Conservation (phyloP, 2,888 invertebrate species). For the Leptinotarsa juncta region DNA sequence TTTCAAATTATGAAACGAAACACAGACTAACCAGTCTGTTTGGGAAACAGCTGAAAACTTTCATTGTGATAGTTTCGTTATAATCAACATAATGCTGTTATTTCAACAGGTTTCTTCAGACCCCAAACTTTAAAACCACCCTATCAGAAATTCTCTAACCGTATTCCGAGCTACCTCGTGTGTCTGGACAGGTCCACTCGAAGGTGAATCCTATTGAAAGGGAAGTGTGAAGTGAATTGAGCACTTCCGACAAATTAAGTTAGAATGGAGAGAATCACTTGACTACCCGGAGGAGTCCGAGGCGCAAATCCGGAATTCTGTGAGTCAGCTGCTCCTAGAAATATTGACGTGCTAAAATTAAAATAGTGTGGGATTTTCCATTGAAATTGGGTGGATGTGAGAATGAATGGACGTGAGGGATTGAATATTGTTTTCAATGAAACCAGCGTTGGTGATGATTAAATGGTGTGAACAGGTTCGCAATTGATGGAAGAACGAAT, state of each 20-base stretch:
- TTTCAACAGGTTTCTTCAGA: not conserved
- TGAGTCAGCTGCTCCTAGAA: slow-evolving; percentile 43
- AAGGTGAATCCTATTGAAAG: slow-evolving; percentile 29
- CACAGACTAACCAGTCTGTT: no score
- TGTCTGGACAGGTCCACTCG: slow-evolving; percentile 38
- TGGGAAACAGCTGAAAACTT: no score
- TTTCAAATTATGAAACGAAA: no score
- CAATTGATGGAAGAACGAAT: no score
- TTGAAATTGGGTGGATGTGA: not conserved
- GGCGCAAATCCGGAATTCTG: slow-evolving; percentile 44
- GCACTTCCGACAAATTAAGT: slow-evolving; percentile 50
- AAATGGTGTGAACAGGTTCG: no score
- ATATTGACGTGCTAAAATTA: slow-evolving; percentile 34
- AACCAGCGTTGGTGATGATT: no score
- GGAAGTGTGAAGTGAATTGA: slow-evolving; percentile 45
- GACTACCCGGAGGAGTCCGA: slow-evolving; percentile 44
- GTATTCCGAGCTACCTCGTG: slow-evolving; percentile 18
- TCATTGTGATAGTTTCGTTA: no score
- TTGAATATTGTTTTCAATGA: no score
- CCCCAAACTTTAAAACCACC: not conserved
- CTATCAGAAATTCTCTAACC: not conserved
- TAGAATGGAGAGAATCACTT: slow-evolving; percentile 49
- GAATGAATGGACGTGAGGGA: no score
- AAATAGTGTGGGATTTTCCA: not conserved
- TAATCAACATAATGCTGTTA: no score